Conservation (phyloP, 2,888 invertebrate genomes). For the Melipona bicolor region DNA sequence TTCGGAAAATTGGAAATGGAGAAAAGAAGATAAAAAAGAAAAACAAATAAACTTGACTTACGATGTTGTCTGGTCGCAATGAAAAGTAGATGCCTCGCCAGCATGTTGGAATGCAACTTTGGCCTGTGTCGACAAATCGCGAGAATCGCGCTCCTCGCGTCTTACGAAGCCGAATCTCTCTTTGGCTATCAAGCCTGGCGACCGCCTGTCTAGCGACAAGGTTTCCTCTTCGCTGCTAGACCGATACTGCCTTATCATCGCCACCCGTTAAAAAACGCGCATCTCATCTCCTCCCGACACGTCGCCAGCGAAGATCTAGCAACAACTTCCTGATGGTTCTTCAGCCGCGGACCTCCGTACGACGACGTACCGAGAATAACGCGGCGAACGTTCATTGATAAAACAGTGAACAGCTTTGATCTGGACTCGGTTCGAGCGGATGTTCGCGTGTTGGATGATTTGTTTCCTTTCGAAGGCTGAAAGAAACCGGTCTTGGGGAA, state of each 20-base stretch:
- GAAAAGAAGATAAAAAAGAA: no score
- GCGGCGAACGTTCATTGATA: constrained; percentile 21
- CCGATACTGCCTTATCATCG: constrained; percentile 67
- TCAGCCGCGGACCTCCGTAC: neutral
- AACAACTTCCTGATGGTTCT: constrained; percentile 15
- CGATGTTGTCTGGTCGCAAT: constrained; percentile 81
- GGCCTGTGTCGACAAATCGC: constrained; percentile 33
- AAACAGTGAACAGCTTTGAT: neutral
- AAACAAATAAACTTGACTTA: constrained; percentile 72
- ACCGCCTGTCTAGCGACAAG: constrained; percentile 79
- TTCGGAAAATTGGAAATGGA: neutral
- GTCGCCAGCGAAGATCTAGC: constrained; percentile 18
- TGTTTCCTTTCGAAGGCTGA: neutral
- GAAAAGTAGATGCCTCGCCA: constrained; percentile 82
- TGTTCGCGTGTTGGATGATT: neutral
- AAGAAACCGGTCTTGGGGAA: neutral
- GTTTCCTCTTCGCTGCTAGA: constrained; percentile 63
- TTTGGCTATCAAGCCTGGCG: constrained; percentile 73
- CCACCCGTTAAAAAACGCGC: constrained; percentile 52
- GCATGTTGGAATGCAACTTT: constrained; percentile 70
- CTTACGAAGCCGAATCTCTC: constrained; percentile 46
- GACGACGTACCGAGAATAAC: neutral
- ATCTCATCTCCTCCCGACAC: constrained; percentile 49
- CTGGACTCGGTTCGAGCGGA: neutral
- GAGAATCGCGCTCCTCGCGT: constrained; percentile 40